phyloP scores from a whole-genome alignment of 2,797 vertebrate species.

The Anguilla marmorata region DNA sequence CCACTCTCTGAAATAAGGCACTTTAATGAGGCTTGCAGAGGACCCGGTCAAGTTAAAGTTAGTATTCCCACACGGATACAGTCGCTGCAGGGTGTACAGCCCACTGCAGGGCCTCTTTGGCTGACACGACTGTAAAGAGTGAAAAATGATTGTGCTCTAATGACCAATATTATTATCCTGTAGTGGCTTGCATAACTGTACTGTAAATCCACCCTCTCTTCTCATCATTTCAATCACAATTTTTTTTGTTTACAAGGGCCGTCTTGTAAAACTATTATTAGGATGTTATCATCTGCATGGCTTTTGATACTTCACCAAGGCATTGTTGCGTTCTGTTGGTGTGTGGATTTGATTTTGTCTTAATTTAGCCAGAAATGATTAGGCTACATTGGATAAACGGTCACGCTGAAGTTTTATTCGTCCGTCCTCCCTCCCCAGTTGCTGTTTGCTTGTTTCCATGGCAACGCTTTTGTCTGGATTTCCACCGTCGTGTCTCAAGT shows the following conservation, averaged over 20 bases:
- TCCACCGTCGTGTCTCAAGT: conserved; percentile 25
- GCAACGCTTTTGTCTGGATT: conserved; percentile 48
- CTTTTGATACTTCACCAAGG: neutral
- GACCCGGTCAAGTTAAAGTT: neutral
- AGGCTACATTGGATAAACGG: conserved; percentile 41
- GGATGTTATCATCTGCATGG: neutral
- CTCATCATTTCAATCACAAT: neutral
- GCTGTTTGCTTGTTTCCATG: conserved; percentile 52
- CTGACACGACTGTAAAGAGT: neutral
- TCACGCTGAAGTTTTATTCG: conserved; percentile 47
- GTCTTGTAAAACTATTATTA: neutral
- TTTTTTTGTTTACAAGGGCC: neutral
- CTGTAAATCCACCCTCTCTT: neutral
- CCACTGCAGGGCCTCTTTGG: neutral
- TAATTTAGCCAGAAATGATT: conserved; percentile 41
- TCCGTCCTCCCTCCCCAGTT: conserved; percentile 35
- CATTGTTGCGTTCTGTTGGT: neutral
- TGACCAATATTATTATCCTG: neutral
- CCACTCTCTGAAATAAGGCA: neutral
- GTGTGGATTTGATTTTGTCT: conserved; percentile 16
- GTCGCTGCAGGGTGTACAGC: neutral
- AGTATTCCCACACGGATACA: neutral
- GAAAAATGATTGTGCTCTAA: neutral
- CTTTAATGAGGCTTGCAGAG: neutral
- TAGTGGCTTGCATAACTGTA: neutral